phyloP scores from a whole-genome alignment of 1,140 invertebrate genomes.

The Pollicipes pollicipes region DNA sequence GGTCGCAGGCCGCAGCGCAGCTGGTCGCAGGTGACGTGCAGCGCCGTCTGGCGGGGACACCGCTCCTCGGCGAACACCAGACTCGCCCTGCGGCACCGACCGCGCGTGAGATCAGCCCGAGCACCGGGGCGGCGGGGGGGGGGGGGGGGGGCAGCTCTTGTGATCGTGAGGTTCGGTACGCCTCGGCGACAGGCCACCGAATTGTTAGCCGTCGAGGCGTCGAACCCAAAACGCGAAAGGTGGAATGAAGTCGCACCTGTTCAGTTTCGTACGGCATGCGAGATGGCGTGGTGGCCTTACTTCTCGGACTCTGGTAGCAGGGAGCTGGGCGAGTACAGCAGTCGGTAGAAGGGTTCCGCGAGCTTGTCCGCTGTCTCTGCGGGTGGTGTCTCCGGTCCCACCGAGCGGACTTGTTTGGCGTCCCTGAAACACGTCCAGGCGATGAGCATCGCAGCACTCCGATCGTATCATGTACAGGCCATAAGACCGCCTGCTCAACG shows the following conservation, averaged over 20 bases:
- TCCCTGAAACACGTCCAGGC: not conserved
- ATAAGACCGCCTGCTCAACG: no score
- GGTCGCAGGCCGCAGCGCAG: constrained; percentile 54
- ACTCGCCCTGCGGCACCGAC: constrained; percentile 33
- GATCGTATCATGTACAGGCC: no score
- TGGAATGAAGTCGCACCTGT: no score
- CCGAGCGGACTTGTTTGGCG: not conserved
- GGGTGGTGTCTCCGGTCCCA: not conserved
- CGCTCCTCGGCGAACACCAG: constrained; percentile 42
- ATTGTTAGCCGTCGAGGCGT: no score
- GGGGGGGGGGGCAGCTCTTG: no score
- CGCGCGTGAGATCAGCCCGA: no score
- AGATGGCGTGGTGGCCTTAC: constrained; percentile 8
- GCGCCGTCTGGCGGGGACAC: constrained; percentile 41
- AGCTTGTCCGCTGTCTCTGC: not conserved
- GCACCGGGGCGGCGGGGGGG: no score
- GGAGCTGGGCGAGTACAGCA: not conserved
- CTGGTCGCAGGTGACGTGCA: constrained; percentile 46
- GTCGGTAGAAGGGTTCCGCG: not conserved
- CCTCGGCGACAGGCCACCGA: no score
- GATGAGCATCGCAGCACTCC: no score
- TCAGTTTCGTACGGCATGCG: no score
- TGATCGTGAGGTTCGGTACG: no score
- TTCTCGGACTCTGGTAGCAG: not conserved
- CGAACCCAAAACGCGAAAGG: no score